A percentile compares a stretch with the other conserved stretches of the same genome.
Evolutionary conservation across 2,888 invertebrate species (phyloP).

Genomic region (Serrognathus titanus): DNA sequence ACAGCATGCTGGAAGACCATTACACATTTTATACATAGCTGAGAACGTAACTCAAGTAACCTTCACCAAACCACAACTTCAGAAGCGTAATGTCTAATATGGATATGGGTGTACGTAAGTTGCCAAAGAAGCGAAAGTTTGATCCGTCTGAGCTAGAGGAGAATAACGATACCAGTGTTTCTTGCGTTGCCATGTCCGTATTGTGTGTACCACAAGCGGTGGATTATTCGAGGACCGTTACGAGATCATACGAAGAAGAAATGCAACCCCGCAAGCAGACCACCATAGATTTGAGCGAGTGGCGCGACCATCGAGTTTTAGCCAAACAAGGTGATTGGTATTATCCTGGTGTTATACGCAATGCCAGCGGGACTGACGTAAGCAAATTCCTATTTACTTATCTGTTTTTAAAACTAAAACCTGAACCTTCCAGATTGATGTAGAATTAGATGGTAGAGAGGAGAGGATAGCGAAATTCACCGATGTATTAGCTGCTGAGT

Average conservation of each 20-base stretch:
- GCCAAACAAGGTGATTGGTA: slow-evolving; percentile 81
- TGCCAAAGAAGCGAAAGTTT: slow-evolving; percentile 92
- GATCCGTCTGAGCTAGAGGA: slow-evolving; percentile 76
- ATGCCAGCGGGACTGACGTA: slow-evolving; percentile 63
- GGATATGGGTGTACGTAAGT: slow-evolving; percentile 64
- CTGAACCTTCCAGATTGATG: slow-evolving; percentile 53
- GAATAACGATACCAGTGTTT: slow-evolving; percentile 44
- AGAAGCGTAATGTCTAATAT: slow-evolving; percentile 33
- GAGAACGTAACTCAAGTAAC: neutral
- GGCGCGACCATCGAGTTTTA: slow-evolving; percentile 89
- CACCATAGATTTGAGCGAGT: slow-evolving; percentile 83
- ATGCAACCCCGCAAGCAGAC: slow-evolving; percentile 32
- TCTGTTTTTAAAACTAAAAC: neutral
- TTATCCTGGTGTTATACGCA: slow-evolving; percentile 84
- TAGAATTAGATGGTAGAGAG: slow-evolving; percentile 78
- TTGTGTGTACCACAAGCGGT: slow-evolving; percentile 25
- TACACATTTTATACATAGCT: slow-evolving; percentile 7
- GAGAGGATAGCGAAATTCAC: slow-evolving; percentile 66
- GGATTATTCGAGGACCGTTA: slow-evolving; percentile 42
- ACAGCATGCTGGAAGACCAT: slow-evolving; percentile 11
- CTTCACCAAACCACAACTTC: slow-evolving; percentile 4
- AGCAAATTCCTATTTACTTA: slow-evolving; percentile 26
- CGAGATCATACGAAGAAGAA: slow-evolving; percentile 35
- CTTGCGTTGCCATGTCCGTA: slow-evolving; percentile 10
- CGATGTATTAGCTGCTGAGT: slow-evolving; percentile 75